These are phyloP conservation scores for Drosophila parthenogenetica DNA, from an alignment of 2,888 invertebrate genomes.

Conservation along the genomic window DNA sequence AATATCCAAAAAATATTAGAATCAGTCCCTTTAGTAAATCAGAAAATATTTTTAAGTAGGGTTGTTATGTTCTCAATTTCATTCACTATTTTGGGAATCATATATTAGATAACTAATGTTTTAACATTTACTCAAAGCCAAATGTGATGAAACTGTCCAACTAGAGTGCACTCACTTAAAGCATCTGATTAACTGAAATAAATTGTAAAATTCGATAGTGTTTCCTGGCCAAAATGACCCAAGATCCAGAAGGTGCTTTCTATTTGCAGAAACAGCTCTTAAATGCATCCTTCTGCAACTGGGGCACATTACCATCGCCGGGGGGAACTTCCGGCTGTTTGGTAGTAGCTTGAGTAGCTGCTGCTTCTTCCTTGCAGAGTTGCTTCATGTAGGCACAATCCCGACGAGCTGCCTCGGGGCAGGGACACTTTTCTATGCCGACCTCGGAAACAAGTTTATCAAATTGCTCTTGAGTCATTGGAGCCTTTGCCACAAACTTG, in stretches of 20 bases:
- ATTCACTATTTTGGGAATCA: neutral
- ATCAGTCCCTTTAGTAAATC: too few species aligned
- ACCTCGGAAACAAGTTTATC: slow-evolving; percentile 31
- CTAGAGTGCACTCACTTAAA: neutral
- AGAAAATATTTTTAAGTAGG: too few species aligned
- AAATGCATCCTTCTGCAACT: slow-evolving; percentile 25
- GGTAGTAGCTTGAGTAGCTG: neutral
- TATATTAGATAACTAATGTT: neutral
- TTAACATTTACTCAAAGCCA: neutral
- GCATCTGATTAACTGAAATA: neutral
- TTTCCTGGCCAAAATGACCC: neutral
- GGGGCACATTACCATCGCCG: neutral
- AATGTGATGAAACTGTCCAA: neutral
- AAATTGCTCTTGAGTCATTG: slow-evolving; percentile 37
- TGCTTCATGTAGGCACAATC: slow-evolving; percentile 55
- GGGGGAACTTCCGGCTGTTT: neutral
- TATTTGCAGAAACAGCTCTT: slow-evolving; percentile 51
- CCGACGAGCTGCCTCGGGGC: slow-evolving; percentile 44
- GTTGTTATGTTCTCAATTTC: too few species aligned
- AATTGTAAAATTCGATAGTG: neutral
- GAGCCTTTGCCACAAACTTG: slow-evolving; percentile 54
- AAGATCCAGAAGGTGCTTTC: slow-evolving; percentile 3
- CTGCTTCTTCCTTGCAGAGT: neutral
- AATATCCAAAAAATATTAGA: too few species aligned
- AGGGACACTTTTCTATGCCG: slow-evolving; percentile 55